Base-by-base conservation (phyloP, 2,888 invertebrate genomes). In the Parnassius mnemosyne region DNA sequence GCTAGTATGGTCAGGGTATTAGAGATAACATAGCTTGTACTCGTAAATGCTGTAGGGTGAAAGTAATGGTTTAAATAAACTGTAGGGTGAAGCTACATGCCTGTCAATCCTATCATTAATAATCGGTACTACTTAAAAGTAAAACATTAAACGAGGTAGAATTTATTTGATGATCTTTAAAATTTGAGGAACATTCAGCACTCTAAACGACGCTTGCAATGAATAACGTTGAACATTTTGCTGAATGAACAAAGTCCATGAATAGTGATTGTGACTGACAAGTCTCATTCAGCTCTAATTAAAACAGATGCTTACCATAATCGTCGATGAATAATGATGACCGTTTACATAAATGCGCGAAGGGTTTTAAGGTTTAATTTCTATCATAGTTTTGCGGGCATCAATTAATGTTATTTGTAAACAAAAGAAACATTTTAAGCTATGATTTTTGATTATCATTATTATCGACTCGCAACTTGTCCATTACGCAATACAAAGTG, bases 181-280 rank as follows among this genome's bases (percentile, higher is more conserved):
- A 53, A 57, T 46, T 47, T 57, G 16, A 46, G n/a, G 42, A 60
- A 13, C 13, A 53, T 59, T 52, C 25, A 43, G 41, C 11, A 53
- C 9, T 46, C 59, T 44, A 52, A 53, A 53, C 42, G 53, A 16
- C 47, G 53, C 20, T 49, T 46, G 49, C 13, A 41, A 60, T 54
- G 47, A 60, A 60, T 47, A 47, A 34, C 53, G 20, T 60, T 42
- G 41, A 53, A 47, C 47, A 49, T 50, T 60, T 61, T 44, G 61
- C 13, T 44, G 41, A 20, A 53, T 53, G 47, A 16, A 53, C 47
- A 57, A 53, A 57, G 42, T 61, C 53, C 49, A 13, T 61, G 57
- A 61, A 56, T 52, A 42, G 61, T 10, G 49, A 44, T 57, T 61
- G 47, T 61, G 57, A 61, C 57, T 61, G 57, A 57, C 61, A 61